Conservation (phyloP, 2,888 invertebrate genomes). For the Carterocephalus palaemon region DNA sequence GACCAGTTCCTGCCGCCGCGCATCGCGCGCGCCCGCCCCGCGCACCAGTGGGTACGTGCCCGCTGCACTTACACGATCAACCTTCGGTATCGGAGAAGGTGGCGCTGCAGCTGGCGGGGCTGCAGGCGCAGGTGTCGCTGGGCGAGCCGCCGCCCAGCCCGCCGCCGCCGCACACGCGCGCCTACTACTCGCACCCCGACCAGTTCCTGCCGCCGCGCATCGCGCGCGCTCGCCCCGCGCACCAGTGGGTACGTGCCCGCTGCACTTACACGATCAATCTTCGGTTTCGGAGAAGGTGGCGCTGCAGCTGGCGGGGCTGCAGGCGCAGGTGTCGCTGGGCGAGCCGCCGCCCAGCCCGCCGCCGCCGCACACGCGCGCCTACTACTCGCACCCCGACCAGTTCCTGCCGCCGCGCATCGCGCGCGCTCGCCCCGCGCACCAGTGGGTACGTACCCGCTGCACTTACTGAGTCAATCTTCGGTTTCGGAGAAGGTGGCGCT, state of each 20-base stretch:
- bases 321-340: slow-evolving; percentile 96
- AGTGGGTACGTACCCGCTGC: slow-evolving; percentile 87
- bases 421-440: slow-evolving; percentile 86
- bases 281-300: slow-evolving; percentile 96
- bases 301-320: slow-evolving; percentile 94
- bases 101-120: slow-evolving; percentile 93
- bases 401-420: slow-evolving; percentile 92
- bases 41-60: slow-evolving; percentile 89
- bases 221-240: slow-evolving; percentile 86
- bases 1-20: slow-evolving; percentile 93
- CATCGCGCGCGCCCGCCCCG: slow-evolving; percentile 86
- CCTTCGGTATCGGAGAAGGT: slow-evolving; percentile 97
- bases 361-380: slow-evolving; percentile 87
- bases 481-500: slow-evolving; percentile 96
- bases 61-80: too few species aligned
- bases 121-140: slow-evolving; percentile 96
- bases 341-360: slow-evolving; percentile 85
- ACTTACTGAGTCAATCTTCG: too few species aligned
- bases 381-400: slow-evolving; percentile 94
- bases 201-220: slow-evolving; percentile 93
- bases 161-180: slow-evolving; percentile 85
- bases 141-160: slow-evolving; percentile 88
- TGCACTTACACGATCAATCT: too few species aligned
- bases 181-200: slow-evolving; percentile 94
- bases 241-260: slow-evolving; percentile 88